These are phyloP conservation scores for Apolygus lucorum DNA, from an alignment of 1,140 invertebrate species.

Conservation along the genomic window DNA sequence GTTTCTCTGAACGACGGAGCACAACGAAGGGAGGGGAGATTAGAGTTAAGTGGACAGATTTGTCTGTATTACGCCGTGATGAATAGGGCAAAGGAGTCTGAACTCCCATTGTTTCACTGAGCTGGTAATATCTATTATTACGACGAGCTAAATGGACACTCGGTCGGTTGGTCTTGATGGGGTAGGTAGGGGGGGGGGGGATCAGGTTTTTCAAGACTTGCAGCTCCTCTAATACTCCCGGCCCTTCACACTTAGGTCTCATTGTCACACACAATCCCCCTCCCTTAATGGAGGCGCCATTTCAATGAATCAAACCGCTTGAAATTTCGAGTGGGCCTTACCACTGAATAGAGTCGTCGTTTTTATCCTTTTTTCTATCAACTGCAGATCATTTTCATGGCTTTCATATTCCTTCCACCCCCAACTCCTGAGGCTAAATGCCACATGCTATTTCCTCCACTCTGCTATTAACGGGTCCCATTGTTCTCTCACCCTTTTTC, in stretches of 20 bases:
- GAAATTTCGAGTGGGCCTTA: constrained; percentile 19
- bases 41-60: constrained; percentile 1
- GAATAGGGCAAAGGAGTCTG: constrained; percentile 17
- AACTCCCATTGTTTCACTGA: constrained; percentile 23
- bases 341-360: neutral
- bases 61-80: neutral
- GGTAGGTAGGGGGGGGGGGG: constrained; percentile 1
- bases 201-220: neutral
- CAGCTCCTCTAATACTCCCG: constrained; percentile 16
- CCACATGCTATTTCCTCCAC: neutral
- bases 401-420: neutral
- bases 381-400: neutral
- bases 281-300: constrained; percentile 28
- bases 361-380: constrained; percentile 2
- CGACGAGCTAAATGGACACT: constrained; percentile 25
- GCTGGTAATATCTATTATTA: constrained; percentile 27
- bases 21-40: neutral
- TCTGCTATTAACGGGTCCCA: neutral
- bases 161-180: neutral
- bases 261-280: constrained; percentile 27
- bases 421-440: neutral
- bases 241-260: constrained; percentile 25
- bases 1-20: too few relatives aligned
- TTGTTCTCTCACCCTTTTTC: neutral
- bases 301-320: constrained; percentile 28